phyloP scores from a whole-genome alignment of 2,113 vertebrate genomes.

The Procavia capensis region DNA sequence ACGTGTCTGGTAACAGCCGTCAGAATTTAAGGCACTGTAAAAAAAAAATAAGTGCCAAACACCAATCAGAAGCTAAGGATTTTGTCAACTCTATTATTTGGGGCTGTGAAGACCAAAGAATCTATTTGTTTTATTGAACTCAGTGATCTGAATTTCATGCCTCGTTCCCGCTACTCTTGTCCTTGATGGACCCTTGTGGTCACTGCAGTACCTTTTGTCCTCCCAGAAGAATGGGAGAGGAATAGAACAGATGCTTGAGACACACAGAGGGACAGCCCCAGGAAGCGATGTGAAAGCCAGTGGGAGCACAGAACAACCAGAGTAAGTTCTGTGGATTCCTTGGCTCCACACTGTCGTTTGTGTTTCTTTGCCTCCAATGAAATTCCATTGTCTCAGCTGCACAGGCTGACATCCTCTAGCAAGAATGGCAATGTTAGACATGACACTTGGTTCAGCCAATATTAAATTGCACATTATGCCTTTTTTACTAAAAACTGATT shows the following conservation, averaged over 20 bases:
- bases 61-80: background rate
- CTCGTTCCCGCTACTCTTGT: too few species aligned
- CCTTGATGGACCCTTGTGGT: background rate
- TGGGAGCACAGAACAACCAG: background rate
- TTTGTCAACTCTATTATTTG: background rate
- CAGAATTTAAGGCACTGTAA: background rate
- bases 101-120: background rate
- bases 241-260: background rate
- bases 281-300: background rate
- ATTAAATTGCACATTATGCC: background rate
- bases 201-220: background rate
- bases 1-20: background rate
- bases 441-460: background rate
- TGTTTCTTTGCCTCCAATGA: conserved; percentile 7
- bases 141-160: background rate
- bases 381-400: background rate
- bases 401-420: background rate
- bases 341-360: background rate
- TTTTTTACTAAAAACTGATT: background rate
- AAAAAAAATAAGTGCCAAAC: background rate
- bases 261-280: background rate
- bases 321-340: background rate
- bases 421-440: background rate
- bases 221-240: background rate
- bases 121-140: background rate